Percentiles rank a stretch among this genome's conserved stretches.
These are phyloP conservation scores for Coelopa pilipes DNA, from an alignment of 2,888 invertebrate genomes.

Conservation along the genomic window DNA sequence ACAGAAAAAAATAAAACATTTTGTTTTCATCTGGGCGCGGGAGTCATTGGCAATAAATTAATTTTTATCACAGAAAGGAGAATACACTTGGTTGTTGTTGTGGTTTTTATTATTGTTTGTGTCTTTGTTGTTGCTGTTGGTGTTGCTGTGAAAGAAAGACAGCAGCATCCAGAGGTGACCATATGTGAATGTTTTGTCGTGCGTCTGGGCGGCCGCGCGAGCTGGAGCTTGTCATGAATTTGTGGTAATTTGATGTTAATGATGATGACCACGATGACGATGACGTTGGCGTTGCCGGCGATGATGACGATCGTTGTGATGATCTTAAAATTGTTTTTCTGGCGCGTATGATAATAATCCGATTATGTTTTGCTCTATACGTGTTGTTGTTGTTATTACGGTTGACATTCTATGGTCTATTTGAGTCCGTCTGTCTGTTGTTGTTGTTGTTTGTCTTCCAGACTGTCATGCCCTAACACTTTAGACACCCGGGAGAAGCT, in stretches of 20 bases:
- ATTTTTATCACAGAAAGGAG: slow-evolving; percentile 10
- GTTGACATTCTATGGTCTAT: slow-evolving; percentile 18
- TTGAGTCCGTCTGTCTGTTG: not conserved
- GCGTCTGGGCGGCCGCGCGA: not conserved
- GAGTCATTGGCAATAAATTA: slow-evolving; percentile 26
- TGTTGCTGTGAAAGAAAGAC: not conserved
- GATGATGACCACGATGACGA: slow-evolving; percentile 43
- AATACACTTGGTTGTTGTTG: not conserved
- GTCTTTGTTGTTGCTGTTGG: not conserved
- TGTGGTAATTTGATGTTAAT: slow-evolving; percentile 64
- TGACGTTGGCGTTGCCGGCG: slow-evolving; percentile 22
- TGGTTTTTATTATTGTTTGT: not conserved
- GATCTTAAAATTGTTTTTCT: not conserved
- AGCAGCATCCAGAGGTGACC: not conserved
- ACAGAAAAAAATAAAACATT: not conserved
- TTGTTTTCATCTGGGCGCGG: slow-evolving; percentile 24
- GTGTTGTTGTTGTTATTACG: not conserved
- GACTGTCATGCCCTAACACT: not conserved
- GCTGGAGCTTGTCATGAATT: slow-evolving; percentile 35
- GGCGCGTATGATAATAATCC: slow-evolving; percentile 26
- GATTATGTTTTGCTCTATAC: slow-evolving; percentile 23
- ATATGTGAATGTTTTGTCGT: not conserved
- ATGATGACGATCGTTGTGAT: slow-evolving; percentile 48
- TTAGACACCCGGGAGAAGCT: slow-evolving; percentile 3
- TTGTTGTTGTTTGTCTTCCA: not conserved